Evolutionary conservation across 2,113 vertebrate species (phyloP).

Genomic region (Cottus gobio): DNA sequence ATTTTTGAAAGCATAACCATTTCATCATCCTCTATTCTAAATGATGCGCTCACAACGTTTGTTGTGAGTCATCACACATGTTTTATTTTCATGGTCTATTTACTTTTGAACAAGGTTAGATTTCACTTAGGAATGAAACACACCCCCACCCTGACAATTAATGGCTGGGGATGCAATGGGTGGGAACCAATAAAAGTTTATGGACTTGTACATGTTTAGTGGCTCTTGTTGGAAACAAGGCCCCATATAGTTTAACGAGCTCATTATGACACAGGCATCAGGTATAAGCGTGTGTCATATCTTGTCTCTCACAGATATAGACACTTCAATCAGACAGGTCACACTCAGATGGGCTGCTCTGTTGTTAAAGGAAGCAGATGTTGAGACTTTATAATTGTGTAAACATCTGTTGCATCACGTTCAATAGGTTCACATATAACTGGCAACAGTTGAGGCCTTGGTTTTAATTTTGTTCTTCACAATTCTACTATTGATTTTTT

Average conservation of each 20-base stretch:
- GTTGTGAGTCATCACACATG: slow-evolving; percentile 25
- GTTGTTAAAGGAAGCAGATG: slow-evolving; percentile 27
- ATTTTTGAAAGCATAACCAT: background rate
- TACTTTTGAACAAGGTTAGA: slow-evolving; percentile 66
- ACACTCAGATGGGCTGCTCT: slow-evolving; percentile 26
- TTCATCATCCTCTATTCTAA: slow-evolving; percentile 20
- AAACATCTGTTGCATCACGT: slow-evolving; percentile 7
- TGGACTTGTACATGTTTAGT: slow-evolving; percentile 79
- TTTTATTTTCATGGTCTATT: slow-evolving; percentile 57
- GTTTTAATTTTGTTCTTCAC: background rate
- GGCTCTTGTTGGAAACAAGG: slow-evolving; percentile 78
- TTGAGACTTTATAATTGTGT: slow-evolving; percentile 7
- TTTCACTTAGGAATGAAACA: slow-evolving; percentile 74
- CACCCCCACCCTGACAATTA: slow-evolving; percentile 70
- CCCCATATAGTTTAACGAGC: slow-evolving; percentile 78
- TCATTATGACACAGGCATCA: slow-evolving; percentile 74
- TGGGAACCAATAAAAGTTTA: slow-evolving; percentile 80
- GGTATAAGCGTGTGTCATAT: slow-evolving; percentile 53
- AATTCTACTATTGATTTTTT: background rate
- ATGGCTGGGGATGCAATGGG: slow-evolving; percentile 69
- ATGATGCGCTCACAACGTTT: slow-evolving; percentile 16
- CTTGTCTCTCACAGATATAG: slow-evolving; percentile 20
- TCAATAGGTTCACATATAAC: background rate
- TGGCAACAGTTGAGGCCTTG: background rate
- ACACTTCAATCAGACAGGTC: slow-evolving; percentile 16